These are phyloP conservation scores for Parnassius mnemosyne DNA, from an alignment of 2,888 invertebrate species.

Conservation along the genomic window DNA sequence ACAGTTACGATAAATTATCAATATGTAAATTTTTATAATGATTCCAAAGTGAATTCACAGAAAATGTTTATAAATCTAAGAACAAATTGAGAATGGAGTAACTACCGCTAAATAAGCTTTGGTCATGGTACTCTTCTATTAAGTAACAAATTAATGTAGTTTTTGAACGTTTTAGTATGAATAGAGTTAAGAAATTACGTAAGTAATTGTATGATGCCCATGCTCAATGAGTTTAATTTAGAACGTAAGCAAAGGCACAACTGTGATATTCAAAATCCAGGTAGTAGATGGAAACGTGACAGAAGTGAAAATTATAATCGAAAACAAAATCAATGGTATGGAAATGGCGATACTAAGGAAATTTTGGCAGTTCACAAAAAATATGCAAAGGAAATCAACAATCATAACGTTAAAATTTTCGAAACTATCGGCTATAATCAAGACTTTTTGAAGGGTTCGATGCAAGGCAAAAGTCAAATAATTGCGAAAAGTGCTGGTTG, in stretches of 20 bases:
- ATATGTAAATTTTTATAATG: neutral
- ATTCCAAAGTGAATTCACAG: neutral
- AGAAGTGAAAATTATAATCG: neutral
- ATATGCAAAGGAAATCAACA: neutral
- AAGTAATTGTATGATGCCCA: neutral
- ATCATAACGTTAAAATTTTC: neutral
- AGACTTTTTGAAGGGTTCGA: too few relatives aligned
- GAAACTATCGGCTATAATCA: too few relatives aligned
- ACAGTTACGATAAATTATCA: neutral
- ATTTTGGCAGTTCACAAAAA: neutral
- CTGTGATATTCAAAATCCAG: neutral
- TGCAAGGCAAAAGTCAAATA: too few relatives aligned
- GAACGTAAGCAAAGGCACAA: neutral
- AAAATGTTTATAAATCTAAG: neutral
- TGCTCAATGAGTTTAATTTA: constrained; percentile 1
- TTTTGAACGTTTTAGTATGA: neutral
- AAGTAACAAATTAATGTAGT: neutral
- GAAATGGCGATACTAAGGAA: neutral
- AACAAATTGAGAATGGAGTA: neutral
- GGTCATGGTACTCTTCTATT: neutral
- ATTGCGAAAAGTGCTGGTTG: too few relatives aligned
- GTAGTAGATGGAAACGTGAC: neutral
- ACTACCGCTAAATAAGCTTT: neutral
- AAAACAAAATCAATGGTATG: neutral
- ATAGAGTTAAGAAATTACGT: neutral